Percentiles rank a stretch among this genome's conserved stretches.
Evolutionary conservation across 1,140 invertebrate genomes (phyloP).

Genomic region (Drosophila paulistorum): DNA sequence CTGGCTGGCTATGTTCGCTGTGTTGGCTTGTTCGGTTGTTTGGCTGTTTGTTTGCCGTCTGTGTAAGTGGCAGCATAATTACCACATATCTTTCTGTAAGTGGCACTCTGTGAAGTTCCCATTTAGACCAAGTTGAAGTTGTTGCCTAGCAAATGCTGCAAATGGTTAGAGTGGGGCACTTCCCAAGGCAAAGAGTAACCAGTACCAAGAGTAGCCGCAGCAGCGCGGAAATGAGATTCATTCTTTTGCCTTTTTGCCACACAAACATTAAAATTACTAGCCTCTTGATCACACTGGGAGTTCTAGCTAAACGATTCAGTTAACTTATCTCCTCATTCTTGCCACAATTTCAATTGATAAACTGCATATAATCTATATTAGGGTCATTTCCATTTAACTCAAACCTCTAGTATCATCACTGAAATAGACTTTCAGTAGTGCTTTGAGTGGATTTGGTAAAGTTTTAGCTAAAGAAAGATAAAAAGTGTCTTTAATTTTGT

Average conservation of each 20-base stretch:
- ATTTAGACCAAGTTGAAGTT: slow-evolving; percentile 57
- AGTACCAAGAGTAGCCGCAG: slow-evolving; percentile 1
- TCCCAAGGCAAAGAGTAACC: slow-evolving; percentile 38
- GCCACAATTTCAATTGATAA: slow-evolving; percentile 5
- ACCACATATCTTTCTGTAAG: slow-evolving; percentile 77
- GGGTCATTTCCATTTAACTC: not conserved
- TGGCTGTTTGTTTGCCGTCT: slow-evolving; percentile 52
- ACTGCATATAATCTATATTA: not conserved
- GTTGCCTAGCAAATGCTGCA: slow-evolving; percentile 7
- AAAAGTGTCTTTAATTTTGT: too few species aligned
- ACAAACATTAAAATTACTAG: slow-evolving; percentile 12
- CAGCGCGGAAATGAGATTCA: slow-evolving; percentile 71
- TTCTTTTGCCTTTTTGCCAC: slow-evolving; percentile 61
- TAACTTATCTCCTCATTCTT: slow-evolving; percentile 5
- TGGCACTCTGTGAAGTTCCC: slow-evolving; percentile 74
- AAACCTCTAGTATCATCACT: too few species aligned
- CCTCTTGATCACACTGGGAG: slow-evolving; percentile 10
- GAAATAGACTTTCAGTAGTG: too few species aligned
- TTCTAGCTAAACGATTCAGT: slow-evolving; percentile 8
- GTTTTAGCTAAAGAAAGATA: too few species aligned
- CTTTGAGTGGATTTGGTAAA: too few species aligned
- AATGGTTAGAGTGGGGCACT: slow-evolving; percentile 49
- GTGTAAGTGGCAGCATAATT: slow-evolving; percentile 74
- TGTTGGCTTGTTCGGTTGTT: slow-evolving; percentile 18
- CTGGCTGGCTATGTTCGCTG: not conserved